Conservation (phyloP, 2,113 vertebrate species). For the Promerops cafer region DNA sequence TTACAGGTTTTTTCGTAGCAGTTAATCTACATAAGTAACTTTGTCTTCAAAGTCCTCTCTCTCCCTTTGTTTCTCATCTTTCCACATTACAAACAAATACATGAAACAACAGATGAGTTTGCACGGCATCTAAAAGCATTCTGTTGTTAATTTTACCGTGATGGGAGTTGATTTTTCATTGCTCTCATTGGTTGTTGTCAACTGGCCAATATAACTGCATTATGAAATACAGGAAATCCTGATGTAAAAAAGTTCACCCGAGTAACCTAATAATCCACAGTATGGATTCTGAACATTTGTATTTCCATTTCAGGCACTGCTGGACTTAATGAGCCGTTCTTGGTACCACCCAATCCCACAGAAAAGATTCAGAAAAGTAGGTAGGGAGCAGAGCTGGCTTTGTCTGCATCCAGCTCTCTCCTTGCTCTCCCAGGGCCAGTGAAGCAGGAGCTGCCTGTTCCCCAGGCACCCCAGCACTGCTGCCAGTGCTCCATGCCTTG, state of each 20-base stretch:
- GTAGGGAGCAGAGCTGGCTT: not conserved
- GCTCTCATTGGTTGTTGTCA: not conserved
- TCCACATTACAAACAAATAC: not conserved
- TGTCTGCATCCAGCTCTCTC: not conserved
- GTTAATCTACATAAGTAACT: not conserved
- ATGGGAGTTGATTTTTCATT: not conserved
- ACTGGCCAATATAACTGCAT: not conserved
- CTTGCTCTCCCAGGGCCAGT: not conserved
- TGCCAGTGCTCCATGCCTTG: accelerated
- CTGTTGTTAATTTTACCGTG: not conserved
- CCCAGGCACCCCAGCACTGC: not conserved
- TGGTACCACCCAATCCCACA: not conserved
- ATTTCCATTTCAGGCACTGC: not conserved
- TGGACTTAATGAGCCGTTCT: not conserved
- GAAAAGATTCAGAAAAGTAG: not conserved
- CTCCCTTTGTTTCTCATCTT: not conserved
- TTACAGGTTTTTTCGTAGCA: not conserved
- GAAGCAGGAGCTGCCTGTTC: not conserved
- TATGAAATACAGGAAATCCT: not conserved
- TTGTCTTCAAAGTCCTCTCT: not conserved
- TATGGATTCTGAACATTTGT: not conserved
- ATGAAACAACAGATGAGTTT: not conserved
- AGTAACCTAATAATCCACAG: not conserved
- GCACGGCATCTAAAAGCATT: not conserved
- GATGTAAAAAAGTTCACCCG: not conserved